Evolutionary conservation across 2,797 vertebrate genomes (phyloP).

Genomic region (Carapus acus): DNA sequence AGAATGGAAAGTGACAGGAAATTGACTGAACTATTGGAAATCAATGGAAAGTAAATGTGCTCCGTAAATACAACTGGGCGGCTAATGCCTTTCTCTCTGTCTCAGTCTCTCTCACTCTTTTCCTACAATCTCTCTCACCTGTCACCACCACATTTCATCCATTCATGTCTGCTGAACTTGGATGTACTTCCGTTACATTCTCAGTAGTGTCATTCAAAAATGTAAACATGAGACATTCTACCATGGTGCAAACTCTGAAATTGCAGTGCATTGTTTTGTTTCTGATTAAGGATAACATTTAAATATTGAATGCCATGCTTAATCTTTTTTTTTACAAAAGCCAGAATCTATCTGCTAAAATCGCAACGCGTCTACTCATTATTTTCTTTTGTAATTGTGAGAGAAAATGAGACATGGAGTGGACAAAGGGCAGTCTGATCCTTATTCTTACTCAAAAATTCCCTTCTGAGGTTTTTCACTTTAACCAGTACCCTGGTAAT

Average conservation of each 20-base stretch:
- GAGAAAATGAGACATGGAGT: conserved; percentile 1
- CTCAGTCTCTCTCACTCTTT: conserved; percentile 38
- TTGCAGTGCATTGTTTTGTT: too few relatives aligned
- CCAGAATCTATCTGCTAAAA: too few relatives aligned
- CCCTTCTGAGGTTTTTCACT: neutral
- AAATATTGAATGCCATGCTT: too few relatives aligned
- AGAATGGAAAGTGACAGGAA: conserved; percentile 99
- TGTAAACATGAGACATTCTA: too few relatives aligned
- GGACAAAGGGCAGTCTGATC: neutral
- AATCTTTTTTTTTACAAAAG: too few relatives aligned
- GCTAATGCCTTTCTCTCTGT: conserved; percentile 77
- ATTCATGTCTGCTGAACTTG: too few relatives aligned
- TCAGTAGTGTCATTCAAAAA: too few relatives aligned
- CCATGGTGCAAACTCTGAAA: too few relatives aligned
- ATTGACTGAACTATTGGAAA: conserved; percentile 98
- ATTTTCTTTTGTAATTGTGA: too few relatives aligned
- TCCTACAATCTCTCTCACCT: neutral
- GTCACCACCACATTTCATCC: conserved; percentile 32
- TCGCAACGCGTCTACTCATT: too few relatives aligned
- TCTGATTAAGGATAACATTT: too few relatives aligned
- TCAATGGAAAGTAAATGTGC: conserved; percentile 99
- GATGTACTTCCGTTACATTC: too few relatives aligned
- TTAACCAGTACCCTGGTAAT: neutral
- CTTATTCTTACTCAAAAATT: conserved; percentile 6
- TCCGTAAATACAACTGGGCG: conserved; percentile 99